These are phyloP conservation scores for Oreochromis spilurus DNA, from an alignment of 2,113 vertebrate genomes.

Conservation along the genomic window DNA sequence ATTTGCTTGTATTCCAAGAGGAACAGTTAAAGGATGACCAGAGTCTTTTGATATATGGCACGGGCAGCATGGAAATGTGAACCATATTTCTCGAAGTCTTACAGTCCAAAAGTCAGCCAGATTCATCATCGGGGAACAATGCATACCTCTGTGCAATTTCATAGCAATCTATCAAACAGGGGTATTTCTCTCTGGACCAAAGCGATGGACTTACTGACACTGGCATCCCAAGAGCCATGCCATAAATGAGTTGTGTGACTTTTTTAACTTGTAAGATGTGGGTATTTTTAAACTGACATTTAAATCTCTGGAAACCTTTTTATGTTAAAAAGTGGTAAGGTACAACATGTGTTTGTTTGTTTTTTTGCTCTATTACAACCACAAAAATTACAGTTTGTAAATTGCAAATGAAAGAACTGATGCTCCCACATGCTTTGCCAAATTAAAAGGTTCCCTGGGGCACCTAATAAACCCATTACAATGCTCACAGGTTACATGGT, in stretches of 20 bases:
- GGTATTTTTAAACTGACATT: background rate
- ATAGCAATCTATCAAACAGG: background rate
- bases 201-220: background rate
- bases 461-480: background rate
- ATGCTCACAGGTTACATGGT: background rate
- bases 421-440: background rate
- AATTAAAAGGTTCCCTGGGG: constrained; percentile 14
- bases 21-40: background rate
- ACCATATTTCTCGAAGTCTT: background rate
- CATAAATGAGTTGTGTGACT: background rate
- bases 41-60: background rate
- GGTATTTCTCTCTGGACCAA: background rate
- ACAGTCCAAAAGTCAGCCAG: background rate
- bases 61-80: background rate
- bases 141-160: background rate
- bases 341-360: background rate
- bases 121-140: background rate
- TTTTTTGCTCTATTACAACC: constrained; percentile 1
- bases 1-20: background rate
- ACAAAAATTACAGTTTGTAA: constrained; percentile 11
- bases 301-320: background rate
- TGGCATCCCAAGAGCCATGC: background rate
- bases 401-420: constrained; percentile 34
- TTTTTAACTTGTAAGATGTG: background rate
- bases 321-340: background rate